Evolutionary conservation across 1,140 invertebrate species (phyloP).

Genomic region (Cyclina sinensis): DNA sequence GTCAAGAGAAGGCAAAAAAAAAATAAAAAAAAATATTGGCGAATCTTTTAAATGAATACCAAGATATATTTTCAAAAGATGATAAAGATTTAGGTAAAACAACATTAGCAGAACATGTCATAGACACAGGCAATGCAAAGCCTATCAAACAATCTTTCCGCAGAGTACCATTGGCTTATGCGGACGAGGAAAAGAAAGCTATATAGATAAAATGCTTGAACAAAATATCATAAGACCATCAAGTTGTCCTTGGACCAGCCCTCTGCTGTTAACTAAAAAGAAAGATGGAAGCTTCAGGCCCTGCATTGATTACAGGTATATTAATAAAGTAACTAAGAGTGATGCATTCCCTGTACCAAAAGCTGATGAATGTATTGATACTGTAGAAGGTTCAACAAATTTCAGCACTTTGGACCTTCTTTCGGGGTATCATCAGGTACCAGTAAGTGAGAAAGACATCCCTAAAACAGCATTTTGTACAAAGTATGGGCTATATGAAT

Average conservation of each 20-base stretch:
- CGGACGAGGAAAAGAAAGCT: conserved; percentile 4
- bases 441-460: not conserved
- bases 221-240: conserved; percentile 1
- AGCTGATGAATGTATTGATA: conserved; percentile 71
- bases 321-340: conserved; percentile 71
- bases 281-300: conserved; percentile 86
- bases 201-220: conserved; percentile 14
- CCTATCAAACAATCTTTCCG: conserved; percentile 62
- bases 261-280: conserved; percentile 86
- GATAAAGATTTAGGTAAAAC: conserved; percentile 65
- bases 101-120: conserved; percentile 54
- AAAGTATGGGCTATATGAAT: conserved; percentile 63
- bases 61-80: conserved; percentile 53
- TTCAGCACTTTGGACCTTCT: conserved; percentile 81
- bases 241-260: not conserved
- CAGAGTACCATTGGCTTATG: conserved; percentile 41
- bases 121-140: conserved; percentile 62
- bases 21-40: not conserved
- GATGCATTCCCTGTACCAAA: conserved; percentile 77
- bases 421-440: conserved; percentile 74
- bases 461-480: conserved; percentile 66
- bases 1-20: not conserved
- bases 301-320: conserved; percentile 87
- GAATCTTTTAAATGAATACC: not conserved
- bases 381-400: conserved; percentile 75